A percentile compares a stretch with the other conserved stretches of the same genome.
These are phyloP conservation scores for Pantala flavescens DNA, from an alignment of 1,140 invertebrate genomes.

Conservation along the genomic window DNA sequence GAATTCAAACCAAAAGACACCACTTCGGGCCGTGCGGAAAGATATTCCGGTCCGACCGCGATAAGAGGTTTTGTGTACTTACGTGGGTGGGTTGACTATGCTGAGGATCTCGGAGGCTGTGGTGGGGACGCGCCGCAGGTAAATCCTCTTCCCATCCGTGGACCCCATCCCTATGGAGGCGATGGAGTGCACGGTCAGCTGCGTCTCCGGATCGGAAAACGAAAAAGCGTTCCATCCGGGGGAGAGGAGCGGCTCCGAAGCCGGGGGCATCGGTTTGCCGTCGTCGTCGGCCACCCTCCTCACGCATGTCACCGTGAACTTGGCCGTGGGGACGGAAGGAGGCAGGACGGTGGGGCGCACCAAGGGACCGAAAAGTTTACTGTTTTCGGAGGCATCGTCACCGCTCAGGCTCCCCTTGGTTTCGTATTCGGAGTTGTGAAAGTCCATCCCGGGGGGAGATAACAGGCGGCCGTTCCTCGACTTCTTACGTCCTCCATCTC, in stretches of 20 bases:
- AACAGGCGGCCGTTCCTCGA: neutral
- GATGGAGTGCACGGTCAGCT: constrained; percentile 55
- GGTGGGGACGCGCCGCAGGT: constrained; percentile 66
- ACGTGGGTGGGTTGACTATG: constrained; percentile 67
- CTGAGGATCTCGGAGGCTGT: constrained; percentile 71
- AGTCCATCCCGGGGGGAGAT: neutral
- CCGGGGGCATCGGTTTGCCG: neutral
- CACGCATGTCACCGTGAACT: constrained; percentile 14
- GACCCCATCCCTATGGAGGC: constrained; percentile 76
- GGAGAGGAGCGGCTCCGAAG: constrained; percentile 10
- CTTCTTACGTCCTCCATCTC: neutral
- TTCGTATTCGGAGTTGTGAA: neutral
- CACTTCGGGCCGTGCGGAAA: too few relatives aligned
- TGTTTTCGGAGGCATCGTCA: neutral
- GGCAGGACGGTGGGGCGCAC: too few relatives aligned
- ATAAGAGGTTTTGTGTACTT: constrained; percentile 37
- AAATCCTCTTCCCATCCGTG: constrained; percentile 72
- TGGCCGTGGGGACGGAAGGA: neutral
- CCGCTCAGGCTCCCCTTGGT: neutral
- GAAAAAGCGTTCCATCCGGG: constrained; percentile 23
- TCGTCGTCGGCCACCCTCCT: neutral
- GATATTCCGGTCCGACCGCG: too few relatives aligned
- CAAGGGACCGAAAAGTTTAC: too few relatives aligned
- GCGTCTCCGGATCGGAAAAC: constrained; percentile 24
- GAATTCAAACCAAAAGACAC: too few relatives aligned